Evolutionary conservation across 2,797 vertebrate species (phyloP).

Genomic region (Phoeniculus purpureus): DNA sequence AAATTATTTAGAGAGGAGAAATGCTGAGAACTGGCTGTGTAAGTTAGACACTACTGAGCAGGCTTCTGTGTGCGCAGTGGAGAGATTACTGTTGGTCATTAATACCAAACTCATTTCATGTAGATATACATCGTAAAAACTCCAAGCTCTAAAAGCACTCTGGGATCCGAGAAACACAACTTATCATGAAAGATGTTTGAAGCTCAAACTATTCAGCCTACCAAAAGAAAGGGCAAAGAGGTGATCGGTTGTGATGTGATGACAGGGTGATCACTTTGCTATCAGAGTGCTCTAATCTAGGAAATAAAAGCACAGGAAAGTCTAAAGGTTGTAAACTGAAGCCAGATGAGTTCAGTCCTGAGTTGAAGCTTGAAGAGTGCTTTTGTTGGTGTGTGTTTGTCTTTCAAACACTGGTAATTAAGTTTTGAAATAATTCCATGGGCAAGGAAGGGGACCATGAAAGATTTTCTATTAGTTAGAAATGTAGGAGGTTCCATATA

Average conservation of each 20-base stretch:
- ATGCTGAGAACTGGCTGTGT: not conserved
- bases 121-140: not conserved
- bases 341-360: not conserved
- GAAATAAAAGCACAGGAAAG: not conserved
- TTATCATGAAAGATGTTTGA: not conserved
- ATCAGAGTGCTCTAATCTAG: not conserved
- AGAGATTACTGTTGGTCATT: slow-evolving; percentile 12
- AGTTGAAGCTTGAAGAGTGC: not conserved
- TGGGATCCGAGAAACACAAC: not conserved
- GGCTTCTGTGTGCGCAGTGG: not conserved
- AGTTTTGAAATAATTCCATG: not conserved
- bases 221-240: not conserved
- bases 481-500: not conserved
- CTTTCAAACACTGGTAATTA: not conserved
- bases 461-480: not conserved
- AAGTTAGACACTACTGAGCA: not conserved
- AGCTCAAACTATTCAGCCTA: not conserved
- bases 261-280: not conserved
- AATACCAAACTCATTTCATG: not conserved
- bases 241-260: not conserved
- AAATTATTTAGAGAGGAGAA: slow-evolving; percentile 37
- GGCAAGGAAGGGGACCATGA: not conserved
- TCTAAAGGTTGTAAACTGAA: not conserved
- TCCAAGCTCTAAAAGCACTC: not conserved
- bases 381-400: not conserved